Evolutionary conservation across 2,113 vertebrate genomes (phyloP).

Genomic region (Candoia aspera): DNA sequence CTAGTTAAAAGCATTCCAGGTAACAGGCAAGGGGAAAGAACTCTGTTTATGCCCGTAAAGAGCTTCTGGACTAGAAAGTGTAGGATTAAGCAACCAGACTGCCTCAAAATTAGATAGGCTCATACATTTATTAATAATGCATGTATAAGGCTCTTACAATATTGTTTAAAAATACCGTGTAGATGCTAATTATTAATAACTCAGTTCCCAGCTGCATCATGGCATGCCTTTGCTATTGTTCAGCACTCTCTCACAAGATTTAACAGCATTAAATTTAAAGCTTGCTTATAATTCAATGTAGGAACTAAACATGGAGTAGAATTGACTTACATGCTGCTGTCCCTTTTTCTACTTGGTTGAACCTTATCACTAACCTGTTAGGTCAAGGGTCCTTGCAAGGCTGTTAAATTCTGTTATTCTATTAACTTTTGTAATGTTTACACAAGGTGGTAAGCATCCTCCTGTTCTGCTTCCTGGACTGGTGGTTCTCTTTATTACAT

Average conservation of each 20-base stretch:
- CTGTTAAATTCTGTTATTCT: conserved; percentile 20
- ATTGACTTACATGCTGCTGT: background rate
- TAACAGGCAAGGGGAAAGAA: background rate
- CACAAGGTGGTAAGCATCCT: background rate
- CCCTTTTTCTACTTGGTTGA: conserved; percentile 2
- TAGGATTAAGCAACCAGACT: background rate
- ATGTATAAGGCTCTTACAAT: background rate
- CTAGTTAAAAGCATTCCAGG: background rate
- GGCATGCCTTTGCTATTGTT: background rate
- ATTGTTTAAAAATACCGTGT: background rate
- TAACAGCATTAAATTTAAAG: background rate
- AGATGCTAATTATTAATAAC: background rate
- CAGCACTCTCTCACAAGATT: background rate
- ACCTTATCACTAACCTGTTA: background rate
- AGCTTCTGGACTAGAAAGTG: background rate
- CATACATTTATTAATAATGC: background rate
- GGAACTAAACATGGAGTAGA: background rate
- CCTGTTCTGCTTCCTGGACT: conserved; percentile 5
- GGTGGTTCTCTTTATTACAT: background rate
- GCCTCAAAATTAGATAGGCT: background rate
- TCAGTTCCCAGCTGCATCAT: background rate
- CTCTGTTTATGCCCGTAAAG: background rate
- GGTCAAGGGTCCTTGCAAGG: background rate
- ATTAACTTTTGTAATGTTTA: conserved; percentile 9
- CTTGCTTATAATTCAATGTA: background rate